Percentiles rank a stretch among this genome's conserved stretches.
Conservation (phyloP, 2,113 vertebrate genomes). For the Aythya baeri region DNA sequence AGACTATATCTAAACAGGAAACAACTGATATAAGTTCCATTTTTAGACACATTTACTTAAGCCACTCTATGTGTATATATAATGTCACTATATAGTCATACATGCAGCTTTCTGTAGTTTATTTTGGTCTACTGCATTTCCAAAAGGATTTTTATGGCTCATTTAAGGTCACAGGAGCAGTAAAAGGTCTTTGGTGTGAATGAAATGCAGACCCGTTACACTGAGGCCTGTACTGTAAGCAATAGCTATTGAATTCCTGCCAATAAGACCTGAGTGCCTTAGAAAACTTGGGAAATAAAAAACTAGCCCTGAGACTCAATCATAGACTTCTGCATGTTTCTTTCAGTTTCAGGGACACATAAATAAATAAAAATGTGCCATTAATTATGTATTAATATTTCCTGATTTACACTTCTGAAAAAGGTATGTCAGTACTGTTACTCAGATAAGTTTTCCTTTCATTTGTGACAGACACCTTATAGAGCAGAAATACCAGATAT, state of each 20-base stretch:
- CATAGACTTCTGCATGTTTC: neutral
- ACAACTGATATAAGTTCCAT: neutral
- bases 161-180: neutral
- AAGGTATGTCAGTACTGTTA: neutral
- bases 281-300: neutral
- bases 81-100: neutral
- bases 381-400: constrained; percentile 46
- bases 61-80: neutral
- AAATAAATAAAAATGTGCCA: constrained; percentile 31
- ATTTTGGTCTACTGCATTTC: neutral
- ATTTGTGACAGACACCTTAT: neutral
- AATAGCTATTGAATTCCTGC: neutral
- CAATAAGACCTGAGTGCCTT: neutral
- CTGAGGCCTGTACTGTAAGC: neutral
- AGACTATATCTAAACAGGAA: neutral
- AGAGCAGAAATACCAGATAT: neutral
- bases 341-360: neutral
- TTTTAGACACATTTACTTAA: neutral
- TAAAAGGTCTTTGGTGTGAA: neutral
- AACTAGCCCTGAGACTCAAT: neutral
- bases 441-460: neutral
- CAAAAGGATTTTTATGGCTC: neutral
- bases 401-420: neutral
- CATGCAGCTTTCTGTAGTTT: neutral
- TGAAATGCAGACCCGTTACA: neutral